These are phyloP conservation scores for Heliornis fulica DNA, from an alignment of 2,113 vertebrate species.

Conservation along the genomic window DNA sequence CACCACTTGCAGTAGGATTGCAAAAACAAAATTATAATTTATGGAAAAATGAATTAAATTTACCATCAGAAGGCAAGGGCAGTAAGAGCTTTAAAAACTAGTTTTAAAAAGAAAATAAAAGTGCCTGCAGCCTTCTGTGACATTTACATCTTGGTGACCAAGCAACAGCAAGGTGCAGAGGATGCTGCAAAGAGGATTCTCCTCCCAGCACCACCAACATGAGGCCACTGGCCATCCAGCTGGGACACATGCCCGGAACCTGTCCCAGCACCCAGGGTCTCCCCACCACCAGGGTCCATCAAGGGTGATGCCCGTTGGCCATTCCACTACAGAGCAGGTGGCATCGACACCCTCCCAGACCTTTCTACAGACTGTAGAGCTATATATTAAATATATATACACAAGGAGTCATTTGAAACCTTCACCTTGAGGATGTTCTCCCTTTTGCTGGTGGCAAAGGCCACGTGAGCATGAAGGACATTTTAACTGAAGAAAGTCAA, in stretches of 20 bases:
- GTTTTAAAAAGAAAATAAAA: background rate
- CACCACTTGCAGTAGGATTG: rapidly evolving
- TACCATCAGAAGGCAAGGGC: background rate
- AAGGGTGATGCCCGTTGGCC: rapidly evolving
- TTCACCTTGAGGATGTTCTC: background rate
- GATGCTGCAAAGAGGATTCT: background rate
- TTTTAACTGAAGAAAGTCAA: background rate
- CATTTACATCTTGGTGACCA: background rate
- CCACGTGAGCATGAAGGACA: rapidly evolving
- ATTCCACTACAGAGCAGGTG: rapidly evolving
- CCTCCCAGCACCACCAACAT: background rate
- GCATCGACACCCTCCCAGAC: background rate
- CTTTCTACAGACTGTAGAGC: background rate
- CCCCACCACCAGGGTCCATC: rapidly evolving
- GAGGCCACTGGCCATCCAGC: background rate
- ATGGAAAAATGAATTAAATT: background rate
- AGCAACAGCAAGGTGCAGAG: background rate
- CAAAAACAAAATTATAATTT: background rate
- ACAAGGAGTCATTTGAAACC: background rate
- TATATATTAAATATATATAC: background rate
- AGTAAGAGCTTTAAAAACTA: background rate
- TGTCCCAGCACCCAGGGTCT: background rate
- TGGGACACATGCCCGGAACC: background rate
- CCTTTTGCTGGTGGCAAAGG: background rate
- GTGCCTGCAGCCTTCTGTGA: background rate